These are phyloP conservation scores for Alces alces DNA, from an alignment of 2,113 vertebrate genomes.

Conservation along the genomic window DNA sequence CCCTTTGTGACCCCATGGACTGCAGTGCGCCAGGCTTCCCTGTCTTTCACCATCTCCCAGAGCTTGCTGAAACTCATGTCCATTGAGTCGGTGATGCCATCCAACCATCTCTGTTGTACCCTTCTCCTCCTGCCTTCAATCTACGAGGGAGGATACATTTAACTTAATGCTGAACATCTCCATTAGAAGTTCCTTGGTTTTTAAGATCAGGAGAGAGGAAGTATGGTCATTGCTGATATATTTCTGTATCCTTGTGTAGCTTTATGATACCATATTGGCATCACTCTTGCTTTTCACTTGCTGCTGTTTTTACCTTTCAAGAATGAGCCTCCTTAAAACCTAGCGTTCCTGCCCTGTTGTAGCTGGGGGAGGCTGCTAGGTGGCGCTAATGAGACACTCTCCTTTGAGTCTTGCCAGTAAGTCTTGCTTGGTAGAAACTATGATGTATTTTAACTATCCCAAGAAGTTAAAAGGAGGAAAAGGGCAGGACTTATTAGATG, in stretches of 20 bases:
- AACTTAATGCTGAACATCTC: background rate
- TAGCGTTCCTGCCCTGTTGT: background rate
- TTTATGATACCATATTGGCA: background rate
- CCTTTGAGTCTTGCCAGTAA: background rate
- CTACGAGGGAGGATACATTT: no score
- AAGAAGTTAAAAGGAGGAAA: background rate
- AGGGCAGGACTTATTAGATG: background rate
- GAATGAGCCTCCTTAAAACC: background rate
- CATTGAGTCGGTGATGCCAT: background rate
- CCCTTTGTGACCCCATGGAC: background rate
- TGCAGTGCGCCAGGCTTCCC: background rate
- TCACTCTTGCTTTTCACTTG: background rate
- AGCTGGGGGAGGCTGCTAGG: background rate
- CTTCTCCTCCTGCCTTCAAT: background rate
- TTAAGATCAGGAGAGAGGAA: background rate
- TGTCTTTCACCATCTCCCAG: background rate
- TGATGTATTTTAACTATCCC: background rate
- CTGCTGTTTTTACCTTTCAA: background rate
- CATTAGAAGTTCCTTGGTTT: background rate
- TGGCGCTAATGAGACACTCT: background rate
- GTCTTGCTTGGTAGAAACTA: background rate
- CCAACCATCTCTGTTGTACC: background rate
- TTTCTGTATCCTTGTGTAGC: background rate
- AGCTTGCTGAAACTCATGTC: background rate
- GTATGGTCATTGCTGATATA: background rate